Base-by-base conservation (phyloP, 2,888 invertebrate genomes). In the Amphipoea oculea region DNA sequence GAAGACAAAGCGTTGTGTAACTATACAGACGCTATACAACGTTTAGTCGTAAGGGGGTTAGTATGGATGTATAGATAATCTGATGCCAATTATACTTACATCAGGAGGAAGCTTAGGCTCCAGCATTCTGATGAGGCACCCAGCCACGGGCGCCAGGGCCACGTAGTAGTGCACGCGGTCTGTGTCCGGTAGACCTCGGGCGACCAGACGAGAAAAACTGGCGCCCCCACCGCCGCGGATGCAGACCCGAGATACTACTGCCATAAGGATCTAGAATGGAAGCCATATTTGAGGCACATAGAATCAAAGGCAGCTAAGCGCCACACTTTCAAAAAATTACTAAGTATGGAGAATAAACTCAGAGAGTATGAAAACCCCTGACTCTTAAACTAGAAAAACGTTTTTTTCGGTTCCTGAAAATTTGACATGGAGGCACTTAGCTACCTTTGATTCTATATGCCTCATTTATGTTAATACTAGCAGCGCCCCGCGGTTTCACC, bases 191-290 rank as follows among this genome's bases (percentile, higher is more conserved):
- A 97, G 89, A 0, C 97, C 96, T 4, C 97, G 89, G 1, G 94
- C 90, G 20, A 96, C 94, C 6, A 96, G 92, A 0, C 97, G 92
- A 0, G 94, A 91, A 90, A 96, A 97, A 0, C 95, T 95, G 0
- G 95, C 95, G 9, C 96, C 96, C 1, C 97, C 97, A 2, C 96
- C 96, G 2, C 94, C 97, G n/a, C 98, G 97, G 7, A 98, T 98
- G 78, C 98, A 98, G 6, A 98, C 98, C 29, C 99, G 96, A 36
- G 98, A 98, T 63, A 99, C 93, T 51, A 99, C 98, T 90, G 98
- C 98, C 95, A 98, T 98, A 69, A 98, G 95, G n/a, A 98, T 96
- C 98, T 98, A 76, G 7, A 81, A 71, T 74, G 2, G 51, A 60
- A 20, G 4, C 4, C 57, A 40, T 51, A 51, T 51, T 29, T 29